A percentile compares a stretch with the other conserved stretches of the same genome.
Evolutionary conservation across 1,140 invertebrate genomes (phyloP).

Genomic region (Andricus grossulariae): DNA sequence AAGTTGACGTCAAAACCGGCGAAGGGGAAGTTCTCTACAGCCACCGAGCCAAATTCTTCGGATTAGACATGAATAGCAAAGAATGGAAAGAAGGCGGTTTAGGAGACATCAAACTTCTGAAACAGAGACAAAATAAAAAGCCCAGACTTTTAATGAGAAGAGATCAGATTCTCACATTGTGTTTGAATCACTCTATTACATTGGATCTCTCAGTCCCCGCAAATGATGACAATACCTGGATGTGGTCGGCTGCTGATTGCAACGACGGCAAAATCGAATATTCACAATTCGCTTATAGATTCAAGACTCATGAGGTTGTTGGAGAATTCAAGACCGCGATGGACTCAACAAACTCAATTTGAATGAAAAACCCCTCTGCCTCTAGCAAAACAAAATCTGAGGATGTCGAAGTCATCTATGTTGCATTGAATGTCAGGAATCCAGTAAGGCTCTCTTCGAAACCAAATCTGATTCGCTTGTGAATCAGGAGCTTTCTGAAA

Average conservation of each 20-base stretch:
- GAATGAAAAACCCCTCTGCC: not conserved
- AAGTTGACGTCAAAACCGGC: conserved; percentile 89
- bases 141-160: conserved; percentile 89
- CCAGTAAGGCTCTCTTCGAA: conserved; percentile 61
- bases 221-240: conserved; percentile 91
- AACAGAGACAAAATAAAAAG: conserved; percentile 81
- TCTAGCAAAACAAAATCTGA: not conserved
- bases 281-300: conserved; percentile 87
- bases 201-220: conserved; percentile 80
- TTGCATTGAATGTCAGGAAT: conserved; percentile 83
- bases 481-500: too few species aligned
- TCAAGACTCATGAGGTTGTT: conserved; percentile 87
- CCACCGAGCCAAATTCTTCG: conserved; percentile 87
- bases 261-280: conserved; percentile 86
- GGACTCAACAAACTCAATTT: conserved; percentile 48
- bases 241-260: too few species aligned
- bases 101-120: conserved; percentile 91
- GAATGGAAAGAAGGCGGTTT: conserved; percentile 95
- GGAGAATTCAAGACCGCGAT: conserved; percentile 83
- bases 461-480: not conserved
- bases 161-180: conserved; percentile 90
- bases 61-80: conserved; percentile 78
- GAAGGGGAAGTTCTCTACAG: too few species aligned
- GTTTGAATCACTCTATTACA: conserved; percentile 86
- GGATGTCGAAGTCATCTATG: conserved; percentile 77